Conservation (phyloP, 2,113 vertebrate species). For the Corythornis vintsioides region DNA sequence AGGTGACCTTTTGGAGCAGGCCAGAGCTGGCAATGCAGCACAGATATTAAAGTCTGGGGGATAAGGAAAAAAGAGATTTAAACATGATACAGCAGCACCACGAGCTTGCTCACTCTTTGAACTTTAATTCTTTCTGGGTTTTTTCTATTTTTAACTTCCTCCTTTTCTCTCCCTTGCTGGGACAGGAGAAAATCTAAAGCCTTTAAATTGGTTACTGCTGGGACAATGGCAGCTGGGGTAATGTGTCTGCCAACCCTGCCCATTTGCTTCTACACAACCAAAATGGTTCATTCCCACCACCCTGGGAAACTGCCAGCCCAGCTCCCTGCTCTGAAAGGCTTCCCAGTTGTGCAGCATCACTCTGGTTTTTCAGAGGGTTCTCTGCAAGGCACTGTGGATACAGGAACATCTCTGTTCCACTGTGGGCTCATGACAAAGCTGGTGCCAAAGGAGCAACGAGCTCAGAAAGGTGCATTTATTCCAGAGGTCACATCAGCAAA, state of each 20-base stretch:
- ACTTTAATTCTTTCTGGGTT: constrained; percentile 15
- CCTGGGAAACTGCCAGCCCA: constrained; percentile 22
- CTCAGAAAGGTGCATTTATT: not conserved
- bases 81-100: not conserved
- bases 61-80: not conserved
- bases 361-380: constrained; percentile 47
- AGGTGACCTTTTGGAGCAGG: not conserved
- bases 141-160: constrained; percentile 48
- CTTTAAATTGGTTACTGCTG: constrained; percentile 57
- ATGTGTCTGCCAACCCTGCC: constrained; percentile 50
- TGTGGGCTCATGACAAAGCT: not conserved
- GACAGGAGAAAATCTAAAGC: constrained; percentile 51
- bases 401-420: constrained; percentile 38
- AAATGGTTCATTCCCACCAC: constrained; percentile 45
- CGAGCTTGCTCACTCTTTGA: not conserved
- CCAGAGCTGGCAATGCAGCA: not conserved
- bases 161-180: constrained; percentile 21
- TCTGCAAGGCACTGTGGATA: constrained; percentile 27
- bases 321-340: constrained; percentile 37
- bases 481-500: not conserved
- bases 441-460: not conserved
- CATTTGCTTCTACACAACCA: constrained; percentile 55
- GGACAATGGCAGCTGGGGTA: constrained; percentile 32
- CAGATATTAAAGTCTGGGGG: not conserved
- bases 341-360: constrained; percentile 23